phyloP scores from a whole-genome alignment of 1,140 invertebrate species.

The Centruroides sculpturatus region DNA sequence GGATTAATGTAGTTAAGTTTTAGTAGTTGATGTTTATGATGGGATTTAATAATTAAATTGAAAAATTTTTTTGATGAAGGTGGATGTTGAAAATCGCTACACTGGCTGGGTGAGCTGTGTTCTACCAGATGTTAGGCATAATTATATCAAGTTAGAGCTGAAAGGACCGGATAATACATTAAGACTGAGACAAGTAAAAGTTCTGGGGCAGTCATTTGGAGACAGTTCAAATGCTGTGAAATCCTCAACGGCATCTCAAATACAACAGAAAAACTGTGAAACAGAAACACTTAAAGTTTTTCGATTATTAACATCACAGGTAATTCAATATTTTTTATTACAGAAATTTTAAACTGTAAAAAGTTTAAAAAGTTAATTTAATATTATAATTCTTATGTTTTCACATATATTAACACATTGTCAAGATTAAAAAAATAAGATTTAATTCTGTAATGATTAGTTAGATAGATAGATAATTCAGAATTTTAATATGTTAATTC shows the following conservation, averaged over 20 bases:
- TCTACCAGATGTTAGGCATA: slow-evolving; percentile 41
- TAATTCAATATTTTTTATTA: slow-evolving; percentile 22
- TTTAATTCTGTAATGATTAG: no score
- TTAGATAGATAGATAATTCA: no score
- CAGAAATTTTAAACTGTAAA: no score
- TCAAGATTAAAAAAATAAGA: no score
- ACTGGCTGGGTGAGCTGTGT: slow-evolving; percentile 76
- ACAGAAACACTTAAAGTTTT: slow-evolving; percentile 85
- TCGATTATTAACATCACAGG: slow-evolving; percentile 80
- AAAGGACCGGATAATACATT: slow-evolving; percentile 83
- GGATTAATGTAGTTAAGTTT: no score
- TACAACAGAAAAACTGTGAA: slow-evolving; percentile 76
- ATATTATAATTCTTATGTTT: no score
- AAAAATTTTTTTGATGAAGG: not conserved
- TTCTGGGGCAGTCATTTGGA: slow-evolving; percentile 26
- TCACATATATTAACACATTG: no score
- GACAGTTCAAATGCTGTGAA: slow-evolving; percentile 15
- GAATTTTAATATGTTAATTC: no score
- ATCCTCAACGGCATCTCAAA: slow-evolving; percentile 21
- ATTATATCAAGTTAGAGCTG: slow-evolving; percentile 58
- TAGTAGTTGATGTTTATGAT: no score
- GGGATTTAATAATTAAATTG: no score
- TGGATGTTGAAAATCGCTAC: slow-evolving; percentile 65
- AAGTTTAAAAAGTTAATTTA: no score
- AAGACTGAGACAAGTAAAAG: slow-evolving; percentile 63